Base-by-base conservation (phyloP, 2,797 vertebrate genomes). In the Atherinosoma microstoma region DNA sequence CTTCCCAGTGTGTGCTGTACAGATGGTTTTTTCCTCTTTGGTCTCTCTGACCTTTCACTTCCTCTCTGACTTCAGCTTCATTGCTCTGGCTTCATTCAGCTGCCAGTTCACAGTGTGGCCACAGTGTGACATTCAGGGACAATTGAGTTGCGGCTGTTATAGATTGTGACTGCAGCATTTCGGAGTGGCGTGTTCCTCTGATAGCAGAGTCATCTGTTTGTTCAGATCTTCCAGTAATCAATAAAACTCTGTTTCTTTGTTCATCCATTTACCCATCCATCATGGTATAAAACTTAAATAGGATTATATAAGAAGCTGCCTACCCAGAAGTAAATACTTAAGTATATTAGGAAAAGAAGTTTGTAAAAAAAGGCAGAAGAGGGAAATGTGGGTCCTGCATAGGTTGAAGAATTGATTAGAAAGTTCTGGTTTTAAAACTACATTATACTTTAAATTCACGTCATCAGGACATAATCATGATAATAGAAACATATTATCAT, bases 81-180 rank as follows among this genome's bases (percentile, higher is more conserved):
- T 76, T 64, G 62, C 75, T 64, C 77, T 34, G 73, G 75, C 83
- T 88, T 86, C 87, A 79, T 82, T 86, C 78, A 68, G 64, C 84
- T 73, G 72, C 69, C 76, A 69, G 81, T 82, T 87, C 84, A 85
- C 82, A 82, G 81, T 88, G 83, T 80, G 79, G 87, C 86, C 83
- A 75, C 91, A 86, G 72, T 47, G 40, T 92, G 91, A 94, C 93
- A 94, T 94, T 94, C 93, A 84, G 82, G 88, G 87, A 91, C 92
- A 91, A 91, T 91, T 87, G 90, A 87, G 85, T 77, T 59, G 79
- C 77, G 84, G 83, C 87, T 72, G 76, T 83, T 86, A 85, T 86
- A 87, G 91, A 93, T 87, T 74, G 79, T 45, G 56, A 73, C 83
- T 63, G 80, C 64, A 11, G 80, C 54, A 72, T 76, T 83, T 87